These are phyloP conservation scores for Yponomeuta sedellus DNA, from an alignment of 2,888 invertebrate genomes.

Conservation along the genomic window DNA sequence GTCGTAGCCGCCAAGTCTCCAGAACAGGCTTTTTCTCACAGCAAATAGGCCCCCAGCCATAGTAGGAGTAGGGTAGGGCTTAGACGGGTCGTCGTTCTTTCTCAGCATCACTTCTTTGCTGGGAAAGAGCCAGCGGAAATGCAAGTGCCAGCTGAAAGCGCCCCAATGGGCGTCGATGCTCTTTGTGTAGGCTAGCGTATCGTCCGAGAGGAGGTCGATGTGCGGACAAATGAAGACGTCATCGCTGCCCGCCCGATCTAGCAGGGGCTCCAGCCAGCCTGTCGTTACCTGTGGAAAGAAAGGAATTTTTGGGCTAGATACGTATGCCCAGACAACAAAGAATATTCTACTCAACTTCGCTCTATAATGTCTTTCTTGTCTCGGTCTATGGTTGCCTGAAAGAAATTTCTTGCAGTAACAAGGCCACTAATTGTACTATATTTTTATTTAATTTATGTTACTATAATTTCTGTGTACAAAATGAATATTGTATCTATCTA, in stretches of 20 bases:
- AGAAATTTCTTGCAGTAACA: too few relatives aligned
- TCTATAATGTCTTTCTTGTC: too few relatives aligned
- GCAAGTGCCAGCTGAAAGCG: slow-evolving; percentile 98
- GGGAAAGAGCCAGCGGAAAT: slow-evolving; percentile 91
- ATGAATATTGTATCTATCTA: too few relatives aligned
- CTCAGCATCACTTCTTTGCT: slow-evolving; percentile 80
- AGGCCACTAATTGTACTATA: too few relatives aligned
- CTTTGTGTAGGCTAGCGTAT: slow-evolving; percentile 95
- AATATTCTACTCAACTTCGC: too few relatives aligned
- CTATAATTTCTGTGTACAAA: too few relatives aligned
- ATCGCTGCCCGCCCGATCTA: slow-evolving; percentile 71
- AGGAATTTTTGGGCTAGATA: not conserved
- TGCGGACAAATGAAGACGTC: slow-evolving; percentile 70
- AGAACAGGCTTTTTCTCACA: slow-evolving; percentile 90
- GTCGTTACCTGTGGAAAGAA: slow-evolving; percentile 57
- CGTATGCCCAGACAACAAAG: too few relatives aligned
- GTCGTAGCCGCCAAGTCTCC: slow-evolving; percentile 87
- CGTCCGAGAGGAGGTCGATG: slow-evolving; percentile 88
- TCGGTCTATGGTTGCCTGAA: too few relatives aligned
- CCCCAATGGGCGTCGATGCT: slow-evolving; percentile 98
- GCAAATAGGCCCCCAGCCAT: slow-evolving; percentile 98
- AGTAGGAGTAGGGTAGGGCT: slow-evolving; percentile 87
- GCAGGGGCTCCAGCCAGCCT: slow-evolving; percentile 79
- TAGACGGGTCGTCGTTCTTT: slow-evolving; percentile 78
- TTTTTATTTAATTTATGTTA: too few relatives aligned